These are phyloP conservation scores for Hozukius guyotensis DNA, from an alignment of 2,797 vertebrate species.

Conservation along the genomic window DNA sequence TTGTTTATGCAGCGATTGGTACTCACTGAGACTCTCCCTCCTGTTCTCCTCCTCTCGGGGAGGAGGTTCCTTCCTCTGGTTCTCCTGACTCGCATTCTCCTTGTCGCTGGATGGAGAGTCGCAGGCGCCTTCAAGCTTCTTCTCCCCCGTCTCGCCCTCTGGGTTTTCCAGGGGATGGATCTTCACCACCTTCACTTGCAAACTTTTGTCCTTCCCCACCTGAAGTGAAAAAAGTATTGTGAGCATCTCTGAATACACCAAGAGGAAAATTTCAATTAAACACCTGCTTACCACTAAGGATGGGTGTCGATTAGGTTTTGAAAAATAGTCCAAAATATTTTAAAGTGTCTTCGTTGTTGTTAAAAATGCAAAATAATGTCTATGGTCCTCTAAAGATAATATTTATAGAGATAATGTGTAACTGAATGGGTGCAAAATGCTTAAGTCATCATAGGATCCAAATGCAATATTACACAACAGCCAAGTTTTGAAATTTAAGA, in stretches of 20 bases:
- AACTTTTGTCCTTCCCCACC: conserved; percentile 94
- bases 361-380: neutral
- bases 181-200: conserved; percentile 90
- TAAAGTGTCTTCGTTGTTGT: neutral
- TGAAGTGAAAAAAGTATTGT: conserved; percentile 53
- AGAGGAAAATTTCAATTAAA: neutral
- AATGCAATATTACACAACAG: neutral
- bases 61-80: conserved; percentile 88
- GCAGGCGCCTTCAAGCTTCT: conserved; percentile 93
- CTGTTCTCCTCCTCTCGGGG: conserved; percentile 89
- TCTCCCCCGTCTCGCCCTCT: conserved; percentile 87
- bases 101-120: conserved; percentile 99
- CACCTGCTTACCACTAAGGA: neutral
- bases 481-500: neutral
- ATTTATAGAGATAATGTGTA: neutral
- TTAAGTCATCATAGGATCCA: neutral
- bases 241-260: neutral
- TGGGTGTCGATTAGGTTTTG: neutral
- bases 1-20: neutral
- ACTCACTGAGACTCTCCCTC: conserved; percentile 93
- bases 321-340: neutral
- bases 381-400: neutral
- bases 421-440: neutral
- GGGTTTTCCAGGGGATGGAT: conserved; percentile 90
- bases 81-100: conserved; percentile 95